Evolutionary conservation across 2,113 vertebrate genomes (phyloP).

Genomic region (Desmodus rotundus): DNA sequence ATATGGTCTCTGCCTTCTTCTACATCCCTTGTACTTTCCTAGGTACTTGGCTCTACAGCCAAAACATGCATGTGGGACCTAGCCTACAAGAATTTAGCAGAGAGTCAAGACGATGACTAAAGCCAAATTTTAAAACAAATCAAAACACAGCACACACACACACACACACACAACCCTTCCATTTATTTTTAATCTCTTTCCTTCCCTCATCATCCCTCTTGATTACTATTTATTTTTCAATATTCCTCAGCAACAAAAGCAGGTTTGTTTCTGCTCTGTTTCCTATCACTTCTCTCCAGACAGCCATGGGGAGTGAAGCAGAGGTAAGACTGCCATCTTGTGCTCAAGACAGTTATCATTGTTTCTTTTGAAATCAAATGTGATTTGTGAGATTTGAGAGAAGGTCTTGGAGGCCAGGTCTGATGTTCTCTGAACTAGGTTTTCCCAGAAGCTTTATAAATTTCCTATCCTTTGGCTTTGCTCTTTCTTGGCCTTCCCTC

Average conservation of each 20-base stretch:
- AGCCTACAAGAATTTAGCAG: background rate
- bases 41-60: constrained; percentile 33
- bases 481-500: constrained; percentile 10
- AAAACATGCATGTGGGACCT: background rate
- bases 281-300: background rate
- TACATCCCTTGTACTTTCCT: background rate
- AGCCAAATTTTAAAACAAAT: constrained; percentile 52
- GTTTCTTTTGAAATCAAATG: constrained; percentile 1
- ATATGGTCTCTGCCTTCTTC: background rate
- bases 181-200: constrained; percentile 51
- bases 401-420: background rate
- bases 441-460: constrained; percentile 5
- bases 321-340: constrained; percentile 80
- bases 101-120: background rate
- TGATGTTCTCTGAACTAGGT: background rate
- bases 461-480: background rate
- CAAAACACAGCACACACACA: background rate
- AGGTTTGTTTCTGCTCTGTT: background rate
- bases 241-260: constrained; percentile 36
- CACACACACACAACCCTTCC: background rate
- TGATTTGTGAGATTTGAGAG: background rate
- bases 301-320: constrained; percentile 42
- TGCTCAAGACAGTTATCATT: constrained; percentile 67
- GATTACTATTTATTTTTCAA: constrained; percentile 57
- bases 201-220: constrained; percentile 34